A percentile compares a stretch with the other conserved stretches of the same genome.
Conservation (phyloP, 2,113 vertebrate species). For the Plotosus lineatus region DNA sequence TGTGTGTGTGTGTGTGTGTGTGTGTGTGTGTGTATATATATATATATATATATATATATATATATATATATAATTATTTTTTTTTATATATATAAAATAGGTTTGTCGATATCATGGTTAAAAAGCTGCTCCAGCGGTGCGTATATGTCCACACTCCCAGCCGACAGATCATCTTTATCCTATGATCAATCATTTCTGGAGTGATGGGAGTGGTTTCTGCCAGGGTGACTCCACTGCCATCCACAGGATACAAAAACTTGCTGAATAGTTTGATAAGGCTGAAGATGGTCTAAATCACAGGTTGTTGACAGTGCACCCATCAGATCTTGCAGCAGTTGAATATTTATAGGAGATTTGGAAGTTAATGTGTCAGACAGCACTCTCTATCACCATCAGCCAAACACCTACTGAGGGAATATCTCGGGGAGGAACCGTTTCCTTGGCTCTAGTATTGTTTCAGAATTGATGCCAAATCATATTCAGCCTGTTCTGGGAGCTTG, state of each 20-base stretch:
- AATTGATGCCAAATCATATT: not conserved
- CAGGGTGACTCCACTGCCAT: not conserved
- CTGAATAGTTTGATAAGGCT: not conserved
- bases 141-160: too few relatives aligned
- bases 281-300: not conserved
- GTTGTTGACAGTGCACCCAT: not conserved
- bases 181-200: not conserved
- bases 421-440: not conserved
- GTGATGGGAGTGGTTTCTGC: not conserved
- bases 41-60: too few relatives aligned
- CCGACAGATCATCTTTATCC: not conserved
- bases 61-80: too few relatives aligned
- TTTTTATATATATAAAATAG: too few relatives aligned
- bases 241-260: not conserved
- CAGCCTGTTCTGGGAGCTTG: not conserved
- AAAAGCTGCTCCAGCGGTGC: too few relatives aligned
- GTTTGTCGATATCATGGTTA: too few relatives aligned
- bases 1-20: too few relatives aligned
- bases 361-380: not conserved
- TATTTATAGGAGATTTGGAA: not conserved
- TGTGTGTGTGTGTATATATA: too few relatives aligned
- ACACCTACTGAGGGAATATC: not conserved
- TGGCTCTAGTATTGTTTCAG: not conserved
- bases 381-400: not conserved
- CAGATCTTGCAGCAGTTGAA: not conserved